Evolutionary conservation across 2,113 vertebrate species (phyloP), one percentile per base, ranked within the genome.

Genomic region (Furnarius figulus): DNA sequence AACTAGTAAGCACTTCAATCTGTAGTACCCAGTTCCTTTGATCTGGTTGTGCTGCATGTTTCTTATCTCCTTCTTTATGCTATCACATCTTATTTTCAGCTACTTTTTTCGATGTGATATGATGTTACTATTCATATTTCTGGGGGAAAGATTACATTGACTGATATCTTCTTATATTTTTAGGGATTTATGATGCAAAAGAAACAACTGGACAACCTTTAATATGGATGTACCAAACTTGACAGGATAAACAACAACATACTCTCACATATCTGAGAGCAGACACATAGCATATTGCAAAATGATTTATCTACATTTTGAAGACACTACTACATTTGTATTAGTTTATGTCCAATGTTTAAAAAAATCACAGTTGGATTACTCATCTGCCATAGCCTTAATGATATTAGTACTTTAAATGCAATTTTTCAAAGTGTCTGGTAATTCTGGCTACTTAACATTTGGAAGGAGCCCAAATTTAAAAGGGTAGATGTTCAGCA

Each of bases 361-460:
- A 85, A 95, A 90, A 56, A 94, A 91, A 95, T 70, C 0, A 2
- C 49, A 68, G 52, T 68, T 89, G 81, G 84, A 93, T 87, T 94
- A 95, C 77, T 96, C 87, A 87, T 87, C 59, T 96, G 81, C 77
- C 67, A 78, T 19, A 85, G 40, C 39, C 46, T 52, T 95, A 97
- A 95, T 6, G 44, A 93, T 89, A 91, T 80, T 85, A 93, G 94
- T 89, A 91, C 91, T 93, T 87, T 82, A 68, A 91, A 37, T 3
- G 10, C 77, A 79, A 95, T 95, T 96, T 96, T 94, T 96, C 94
- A 92, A 96, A 95, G 44, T 5, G 5, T 88, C 89, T 94, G 63
- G 76, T 95, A 93, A 91, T 90, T 86, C 80, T 81, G 61, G 15
- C 39, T 92, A 68, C 62, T 94, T 87, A 97, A 95, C 49, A 73